Base-by-base conservation (phyloP, 2,797 vertebrate species). In the Cichlasoma orientale region DNA sequence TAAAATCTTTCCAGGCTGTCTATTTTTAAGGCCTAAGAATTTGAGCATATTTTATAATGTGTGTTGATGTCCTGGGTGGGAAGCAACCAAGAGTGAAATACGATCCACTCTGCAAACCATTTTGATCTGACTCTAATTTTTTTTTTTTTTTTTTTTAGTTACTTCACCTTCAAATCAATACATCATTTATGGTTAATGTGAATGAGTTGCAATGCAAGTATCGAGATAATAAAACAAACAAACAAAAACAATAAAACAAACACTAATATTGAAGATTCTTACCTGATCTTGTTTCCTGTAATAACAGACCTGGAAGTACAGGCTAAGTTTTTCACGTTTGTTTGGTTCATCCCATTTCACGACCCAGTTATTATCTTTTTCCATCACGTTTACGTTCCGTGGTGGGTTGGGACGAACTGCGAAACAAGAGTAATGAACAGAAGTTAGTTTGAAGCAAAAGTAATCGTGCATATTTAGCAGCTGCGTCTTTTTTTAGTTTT, bases 301-400 rank as follows among this genome's bases (percentile, higher is more conserved):
- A 66, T 93, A 94, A 54, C 71, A 76, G 70, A 93, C 80, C 69
- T 94, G 75, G 55, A 94, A 93, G 5, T 1, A 27, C n/a, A 93
- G 59, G 1, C 0, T 0, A 6, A 75, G 0, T 1, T 11, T 3
- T 2, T 21, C 2, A 4, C 8, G 0, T 7, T 2, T 78, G 27
- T 8, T 27, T 1, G 91, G 75, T 3, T 56, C 0, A 0, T 41
- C 82, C 94, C 94, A 95, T 8, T 82, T 31, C 33, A 94, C 85
- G 0, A 79, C 16, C 94, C 92, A 94, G 81, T 77, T 56, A 1
- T 1, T 3, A 10, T 11, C 38, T 14, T 54, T 55, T 23, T 85
- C 36, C 4, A 0, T 88, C 73, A 94, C 83, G 0, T 3, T 53
- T 3, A 93, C 75, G 4, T 77, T 4, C n/a, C 1, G 4, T 1